Evolutionary conservation across 2,797 vertebrate genomes (phyloP).

Genomic region (Parambassis ranga): DNA sequence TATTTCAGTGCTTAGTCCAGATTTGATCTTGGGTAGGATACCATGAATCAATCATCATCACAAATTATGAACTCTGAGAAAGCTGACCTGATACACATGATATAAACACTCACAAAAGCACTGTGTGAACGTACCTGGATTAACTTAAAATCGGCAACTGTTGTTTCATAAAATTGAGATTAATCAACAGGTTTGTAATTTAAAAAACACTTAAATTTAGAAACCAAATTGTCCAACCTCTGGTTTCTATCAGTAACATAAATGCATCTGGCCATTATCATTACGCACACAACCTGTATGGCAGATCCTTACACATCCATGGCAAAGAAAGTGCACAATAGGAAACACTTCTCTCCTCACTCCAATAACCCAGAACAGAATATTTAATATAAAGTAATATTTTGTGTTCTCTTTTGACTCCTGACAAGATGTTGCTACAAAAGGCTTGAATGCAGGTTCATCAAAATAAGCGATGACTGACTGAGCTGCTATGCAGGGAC

Average conservation of each 20-base stretch:
- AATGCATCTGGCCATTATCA: background rate
- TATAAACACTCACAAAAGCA: no score
- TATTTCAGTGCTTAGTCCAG: slow-evolving; percentile 1
- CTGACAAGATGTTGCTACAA: background rate
- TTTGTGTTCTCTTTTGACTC: slow-evolving; percentile 2
- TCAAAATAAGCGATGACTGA: background rate
- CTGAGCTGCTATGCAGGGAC: slow-evolving; percentile 38
- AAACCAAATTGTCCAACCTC: no score
- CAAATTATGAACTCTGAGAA: background rate
- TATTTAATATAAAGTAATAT: background rate
- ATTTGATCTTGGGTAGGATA: background rate
- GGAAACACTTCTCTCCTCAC: background rate
- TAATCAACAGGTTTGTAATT: background rate
- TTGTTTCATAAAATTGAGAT: background rate
- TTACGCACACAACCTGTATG: background rate
- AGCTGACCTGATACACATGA: background rate
- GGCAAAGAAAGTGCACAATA: slow-evolving; percentile 19
- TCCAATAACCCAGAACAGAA: background rate
- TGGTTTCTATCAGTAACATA: background rate
- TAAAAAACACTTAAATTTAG: slow-evolving; percentile 2
- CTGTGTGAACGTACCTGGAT: no score
- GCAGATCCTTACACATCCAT: background rate
- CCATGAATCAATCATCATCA: background rate
- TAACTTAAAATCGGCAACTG: background rate
- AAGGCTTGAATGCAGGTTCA: slow-evolving; percentile 7